Percentiles rank a stretch among this genome's conserved stretches.
These are phyloP conservation scores for Meloidogyne hapla DNA, from an alignment of 1,140 invertebrate species.

Conservation along the genomic window DNA sequence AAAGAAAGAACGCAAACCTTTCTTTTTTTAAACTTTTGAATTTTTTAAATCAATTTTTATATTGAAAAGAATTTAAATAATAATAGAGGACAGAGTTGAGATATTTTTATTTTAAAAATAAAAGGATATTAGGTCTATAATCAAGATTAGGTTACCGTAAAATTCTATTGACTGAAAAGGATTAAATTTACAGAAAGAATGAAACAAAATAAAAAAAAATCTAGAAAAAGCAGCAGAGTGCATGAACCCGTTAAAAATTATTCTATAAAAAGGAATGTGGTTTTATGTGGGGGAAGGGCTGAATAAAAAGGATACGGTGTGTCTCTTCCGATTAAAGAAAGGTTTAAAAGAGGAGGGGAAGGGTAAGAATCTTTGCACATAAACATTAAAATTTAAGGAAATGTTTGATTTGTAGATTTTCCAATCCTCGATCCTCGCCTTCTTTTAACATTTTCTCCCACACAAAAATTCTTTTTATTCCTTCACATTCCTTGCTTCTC, in stretches of 20 bases:
- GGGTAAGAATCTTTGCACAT: neutral
- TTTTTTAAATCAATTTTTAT: too few species aligned
- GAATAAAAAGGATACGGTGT: neutral
- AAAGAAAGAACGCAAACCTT: neutral
- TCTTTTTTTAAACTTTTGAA: constrained; percentile 7
- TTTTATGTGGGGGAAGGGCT: neutral
- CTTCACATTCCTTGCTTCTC: neutral
- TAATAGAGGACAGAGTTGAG: neutral
- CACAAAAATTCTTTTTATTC: too few species aligned
- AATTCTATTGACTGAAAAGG: too few species aligned
- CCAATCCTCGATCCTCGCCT: neutral
- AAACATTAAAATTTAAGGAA: too few species aligned
- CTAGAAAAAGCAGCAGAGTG: constrained; percentile 7
- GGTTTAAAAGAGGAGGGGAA: neutral
- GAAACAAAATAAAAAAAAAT: neutral
- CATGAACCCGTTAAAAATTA: neutral
- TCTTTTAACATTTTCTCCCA: neutral
- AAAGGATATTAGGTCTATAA: neutral
- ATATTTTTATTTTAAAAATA: neutral
- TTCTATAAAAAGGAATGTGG: neutral
- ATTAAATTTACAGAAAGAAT: neutral
- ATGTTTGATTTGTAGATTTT: neutral
- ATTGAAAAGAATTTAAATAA: neutral
- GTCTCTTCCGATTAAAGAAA: neutral
- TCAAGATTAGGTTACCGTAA: too few species aligned